Base-by-base conservation (phyloP, 2,113 vertebrate species). In the Silurus glanis region DNA sequence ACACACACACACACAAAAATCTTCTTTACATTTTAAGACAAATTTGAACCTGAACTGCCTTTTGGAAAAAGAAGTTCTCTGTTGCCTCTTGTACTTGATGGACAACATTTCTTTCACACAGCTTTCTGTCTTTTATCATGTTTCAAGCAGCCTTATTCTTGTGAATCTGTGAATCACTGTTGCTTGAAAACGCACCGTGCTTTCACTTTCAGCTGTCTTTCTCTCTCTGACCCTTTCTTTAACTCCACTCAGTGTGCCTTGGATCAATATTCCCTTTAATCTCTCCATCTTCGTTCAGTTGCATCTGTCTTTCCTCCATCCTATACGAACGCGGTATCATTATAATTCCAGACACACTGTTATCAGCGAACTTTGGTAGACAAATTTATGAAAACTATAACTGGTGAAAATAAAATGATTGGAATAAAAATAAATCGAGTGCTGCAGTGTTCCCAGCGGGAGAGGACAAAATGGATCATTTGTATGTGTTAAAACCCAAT, bases 401-500 rank as follows among this genome's bases (percentile, higher is more conserved):
- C 85, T 80, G 84, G 82, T 75, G 37, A 10, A 71, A 83, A 89
- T 83, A 45, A 79, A 56, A 82, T 83, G 23, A 74, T 87, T 88
- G 74, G 47, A 86, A 85, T 88, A 91, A 89, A 89, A 91, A 88
- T 83, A 78, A 88, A 87, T 90, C 1, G 21, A 82, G 74, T 6
- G 87, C 55, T 69, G 56, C 72, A 80, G 17, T 71, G 83, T 89
- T 88, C 85, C 72, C 62, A 84, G 47, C 47, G 19, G 37, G 56
- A 7, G 82, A 59, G 76, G 86, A 72, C 0, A 67, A 88, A 86
- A 84, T 86, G 80, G 82, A 91, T 90, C 25, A 92, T 93, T 91
- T 92, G 91, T 92, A 91, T 93, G 91, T 93, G 92, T 93, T 92
- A 91, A 92, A 92, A 91, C 9, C 80, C 64, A 90, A 92, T 93